Evolutionary conservation across 2,797 vertebrate species (phyloP).

Genomic region (Sphenodon punctatus): DNA sequence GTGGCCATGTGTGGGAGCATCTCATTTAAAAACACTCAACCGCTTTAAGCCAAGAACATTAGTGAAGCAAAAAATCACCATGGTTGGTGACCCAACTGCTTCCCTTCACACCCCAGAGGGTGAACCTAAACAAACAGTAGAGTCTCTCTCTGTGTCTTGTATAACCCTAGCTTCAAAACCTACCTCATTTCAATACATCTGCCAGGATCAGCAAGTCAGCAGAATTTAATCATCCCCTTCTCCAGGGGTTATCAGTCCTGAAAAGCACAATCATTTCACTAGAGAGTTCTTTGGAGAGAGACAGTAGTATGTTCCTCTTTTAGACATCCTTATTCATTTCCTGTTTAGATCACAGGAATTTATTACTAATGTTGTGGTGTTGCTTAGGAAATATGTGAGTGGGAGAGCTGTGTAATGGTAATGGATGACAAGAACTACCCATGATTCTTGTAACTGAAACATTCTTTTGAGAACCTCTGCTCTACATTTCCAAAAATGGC

Average conservation of each 20-base stretch:
- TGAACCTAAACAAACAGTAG: background rate
- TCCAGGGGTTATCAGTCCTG: background rate
- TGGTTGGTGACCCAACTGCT: background rate
- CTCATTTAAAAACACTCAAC: no score
- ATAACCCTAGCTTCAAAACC: background rate
- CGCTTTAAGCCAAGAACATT: background rate
- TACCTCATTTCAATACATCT: background rate
- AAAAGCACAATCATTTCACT: background rate
- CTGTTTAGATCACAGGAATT: slow-evolving; percentile 40
- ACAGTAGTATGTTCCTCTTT: background rate
- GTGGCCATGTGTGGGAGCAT: no score
- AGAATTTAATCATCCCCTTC: background rate
- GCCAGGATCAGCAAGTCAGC: background rate
- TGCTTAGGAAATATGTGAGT: background rate
- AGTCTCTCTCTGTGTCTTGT: background rate
- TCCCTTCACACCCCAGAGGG: slow-evolving; percentile 3
- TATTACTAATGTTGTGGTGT: slow-evolving; percentile 6
- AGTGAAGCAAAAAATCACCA: background rate
- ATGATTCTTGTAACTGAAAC: slow-evolving; percentile 12
- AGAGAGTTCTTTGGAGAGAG: background rate
- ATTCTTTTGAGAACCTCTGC: slow-evolving; percentile 22
- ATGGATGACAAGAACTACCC: no score
- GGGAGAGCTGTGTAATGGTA: background rate
- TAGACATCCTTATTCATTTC: background rate
- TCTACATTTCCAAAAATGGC: background rate